Conservation (phyloP, 2,797 vertebrate genomes). For the Manis javanica region DNA sequence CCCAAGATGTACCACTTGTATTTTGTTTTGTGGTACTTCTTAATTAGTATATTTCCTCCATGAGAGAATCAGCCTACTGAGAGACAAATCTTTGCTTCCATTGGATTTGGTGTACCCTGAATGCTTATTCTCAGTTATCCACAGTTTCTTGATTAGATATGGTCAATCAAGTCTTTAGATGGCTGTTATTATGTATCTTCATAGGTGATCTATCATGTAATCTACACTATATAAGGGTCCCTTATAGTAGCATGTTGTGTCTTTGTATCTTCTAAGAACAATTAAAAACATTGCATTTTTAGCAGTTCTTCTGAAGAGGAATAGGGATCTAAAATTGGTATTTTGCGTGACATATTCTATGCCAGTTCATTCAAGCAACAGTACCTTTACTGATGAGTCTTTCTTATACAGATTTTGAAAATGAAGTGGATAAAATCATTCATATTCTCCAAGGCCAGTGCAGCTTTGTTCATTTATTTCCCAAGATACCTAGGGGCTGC, state of each 20-base stretch:
- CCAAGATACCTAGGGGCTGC: not conserved
- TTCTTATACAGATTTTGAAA: conserved; percentile 37
- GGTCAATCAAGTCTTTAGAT: not conserved
- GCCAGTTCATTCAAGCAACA: not conserved
- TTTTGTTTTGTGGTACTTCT: not conserved
- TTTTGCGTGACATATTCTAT: not conserved
- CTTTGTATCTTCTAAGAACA: conserved; percentile 7
- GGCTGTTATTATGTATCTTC: conserved; percentile 20
- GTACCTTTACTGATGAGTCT: not conserved
- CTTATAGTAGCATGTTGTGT: not conserved
- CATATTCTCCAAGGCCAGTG: not conserved
- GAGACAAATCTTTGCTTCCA: conserved; percentile 14
- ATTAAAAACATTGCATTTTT: conserved; percentile 1
- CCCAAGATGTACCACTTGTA: not conserved
- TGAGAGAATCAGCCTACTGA: not conserved
- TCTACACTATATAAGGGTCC: not conserved
- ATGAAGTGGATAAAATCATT: conserved; percentile 34
- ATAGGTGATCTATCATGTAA: not conserved
- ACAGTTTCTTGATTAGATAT: not conserved
- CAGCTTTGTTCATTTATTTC: conserved; percentile 6
- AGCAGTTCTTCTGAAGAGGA: not conserved
- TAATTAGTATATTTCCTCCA: not conserved
- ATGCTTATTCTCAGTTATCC: not conserved
- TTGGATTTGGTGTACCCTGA: not conserved
- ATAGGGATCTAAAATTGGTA: conserved; percentile 17